phyloP scores from a whole-genome alignment of 1,140 invertebrate genomes.

The Drosophila murphyi region DNA sequence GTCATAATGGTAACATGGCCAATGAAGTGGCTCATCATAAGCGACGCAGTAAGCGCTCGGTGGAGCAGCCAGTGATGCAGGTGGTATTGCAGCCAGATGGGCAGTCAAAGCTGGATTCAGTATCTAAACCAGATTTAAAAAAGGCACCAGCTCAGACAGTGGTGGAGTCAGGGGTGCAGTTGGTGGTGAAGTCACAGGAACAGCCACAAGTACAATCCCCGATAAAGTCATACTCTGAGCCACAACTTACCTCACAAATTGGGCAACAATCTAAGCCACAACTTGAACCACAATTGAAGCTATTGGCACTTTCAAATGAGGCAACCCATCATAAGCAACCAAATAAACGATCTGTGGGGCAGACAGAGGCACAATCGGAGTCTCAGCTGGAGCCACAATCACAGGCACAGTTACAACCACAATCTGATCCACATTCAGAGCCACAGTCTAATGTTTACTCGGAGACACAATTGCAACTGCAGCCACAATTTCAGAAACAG shows the following conservation, averaged over 20 bases:
- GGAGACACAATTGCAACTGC: not conserved
- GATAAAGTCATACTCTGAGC: too few species aligned
- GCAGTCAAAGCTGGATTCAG: not conserved
- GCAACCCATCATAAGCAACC: too few species aligned
- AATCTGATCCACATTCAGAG: not conserved
- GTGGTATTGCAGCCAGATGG: not conserved
- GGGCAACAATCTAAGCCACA: too few species aligned
- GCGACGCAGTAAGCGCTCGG: conserved; percentile 24
- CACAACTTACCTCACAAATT: too few species aligned
- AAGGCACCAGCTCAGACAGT: too few species aligned
- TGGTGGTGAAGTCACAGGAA: too few species aligned
- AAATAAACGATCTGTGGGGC: not conserved
- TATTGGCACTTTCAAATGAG: too few species aligned
- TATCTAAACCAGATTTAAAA: too few species aligned
- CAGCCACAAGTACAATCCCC: too few species aligned
- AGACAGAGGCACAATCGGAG: not conserved
- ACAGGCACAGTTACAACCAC: not conserved
- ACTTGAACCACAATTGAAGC: too few species aligned
- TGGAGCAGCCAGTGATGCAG: conserved; percentile 2
- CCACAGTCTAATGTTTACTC: too few species aligned
- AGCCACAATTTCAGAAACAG: not conserved
- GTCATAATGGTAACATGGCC: not conserved
- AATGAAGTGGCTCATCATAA: not conserved
- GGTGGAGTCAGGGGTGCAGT: too few species aligned
- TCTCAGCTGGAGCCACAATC: not conserved